Evolutionary conservation across 2,888 invertebrate species (phyloP).

Genomic region (Xestia rhomboidea): DNA sequence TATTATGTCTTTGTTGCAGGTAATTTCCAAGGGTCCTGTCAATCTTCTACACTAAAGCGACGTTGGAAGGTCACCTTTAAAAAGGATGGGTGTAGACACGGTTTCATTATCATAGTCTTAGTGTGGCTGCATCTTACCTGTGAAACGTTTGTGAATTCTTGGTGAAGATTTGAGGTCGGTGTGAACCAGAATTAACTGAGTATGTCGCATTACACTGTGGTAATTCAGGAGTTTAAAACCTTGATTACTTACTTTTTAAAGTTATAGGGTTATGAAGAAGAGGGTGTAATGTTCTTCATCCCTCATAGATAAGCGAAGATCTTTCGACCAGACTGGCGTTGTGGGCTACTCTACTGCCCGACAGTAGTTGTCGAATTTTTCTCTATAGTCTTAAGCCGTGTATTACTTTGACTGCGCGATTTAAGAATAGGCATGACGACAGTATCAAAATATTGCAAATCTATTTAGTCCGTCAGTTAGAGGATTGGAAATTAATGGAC

Average conservation of each 20-base stretch:
- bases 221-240: background rate
- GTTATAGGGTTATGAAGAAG: background rate
- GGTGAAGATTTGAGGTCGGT: background rate
- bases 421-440: too few species aligned
- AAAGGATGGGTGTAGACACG: constrained; percentile 2
- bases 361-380: too few species aligned
- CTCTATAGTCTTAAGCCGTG: too few species aligned
- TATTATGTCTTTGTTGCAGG: constrained; percentile 56
- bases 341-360: too few species aligned
- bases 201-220: background rate
- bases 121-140: background rate
- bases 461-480: too few species aligned
- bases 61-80: constrained; percentile 19
- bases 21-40: constrained; percentile 44
- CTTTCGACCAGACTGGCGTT: too few species aligned
- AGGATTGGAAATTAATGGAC: too few species aligned
- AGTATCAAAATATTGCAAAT: too few species aligned
- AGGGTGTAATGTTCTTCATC: too few species aligned
- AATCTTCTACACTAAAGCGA: background rate
- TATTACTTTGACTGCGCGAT: too few species aligned
- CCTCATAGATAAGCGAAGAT: too few species aligned
- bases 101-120: background rate
- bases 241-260: background rate
- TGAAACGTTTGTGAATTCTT: background rate
- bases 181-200: background rate